These are phyloP conservation scores for Labia minor DNA, from an alignment of 2,888 invertebrate species.

Conservation along the genomic window DNA sequence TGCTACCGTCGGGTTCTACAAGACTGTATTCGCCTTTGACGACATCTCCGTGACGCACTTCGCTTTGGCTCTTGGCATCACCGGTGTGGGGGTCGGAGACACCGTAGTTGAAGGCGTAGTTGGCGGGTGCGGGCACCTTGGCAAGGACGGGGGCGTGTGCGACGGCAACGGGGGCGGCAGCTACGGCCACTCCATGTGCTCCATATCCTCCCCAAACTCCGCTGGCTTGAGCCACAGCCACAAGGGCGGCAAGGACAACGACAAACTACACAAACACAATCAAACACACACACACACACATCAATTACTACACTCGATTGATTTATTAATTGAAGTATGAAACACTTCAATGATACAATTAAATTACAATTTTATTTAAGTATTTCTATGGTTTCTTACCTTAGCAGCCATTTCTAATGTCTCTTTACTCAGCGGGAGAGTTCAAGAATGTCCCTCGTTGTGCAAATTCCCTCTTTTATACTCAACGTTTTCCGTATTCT, in stretches of 20 bases:
- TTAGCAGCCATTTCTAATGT: not conserved
- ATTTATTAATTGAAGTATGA: too few species aligned
- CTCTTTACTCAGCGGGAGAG: not conserved
- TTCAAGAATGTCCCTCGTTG: not conserved
- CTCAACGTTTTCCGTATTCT: not conserved
- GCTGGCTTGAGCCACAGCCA: slow-evolving; percentile 25
- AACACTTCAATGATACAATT: too few species aligned
- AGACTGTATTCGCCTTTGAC: slow-evolving; percentile 20
- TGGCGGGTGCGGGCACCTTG: slow-evolving; percentile 24
- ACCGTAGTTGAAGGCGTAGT: slow-evolving; percentile 23
- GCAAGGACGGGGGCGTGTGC: slow-evolving; percentile 23
- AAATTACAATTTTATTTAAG: too few species aligned
- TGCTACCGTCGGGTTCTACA: slow-evolving; percentile 19
- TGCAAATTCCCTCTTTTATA: not conserved
- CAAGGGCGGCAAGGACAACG: slow-evolving; percentile 27
- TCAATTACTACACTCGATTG: not conserved
- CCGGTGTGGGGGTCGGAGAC: slow-evolving; percentile 23
- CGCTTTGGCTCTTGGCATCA: slow-evolving; percentile 20
- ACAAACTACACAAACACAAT: slow-evolving; percentile 24
- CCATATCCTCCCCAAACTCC: slow-evolving; percentile 19
- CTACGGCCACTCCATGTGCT: slow-evolving; percentile 17
- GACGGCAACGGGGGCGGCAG: slow-evolving; percentile 19
- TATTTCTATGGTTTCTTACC: not conserved
- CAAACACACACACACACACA: too few species aligned
- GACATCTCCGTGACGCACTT: slow-evolving; percentile 20